phyloP scores from a whole-genome alignment of 2,113 vertebrate genomes.

The Crotalus helleri region DNA sequence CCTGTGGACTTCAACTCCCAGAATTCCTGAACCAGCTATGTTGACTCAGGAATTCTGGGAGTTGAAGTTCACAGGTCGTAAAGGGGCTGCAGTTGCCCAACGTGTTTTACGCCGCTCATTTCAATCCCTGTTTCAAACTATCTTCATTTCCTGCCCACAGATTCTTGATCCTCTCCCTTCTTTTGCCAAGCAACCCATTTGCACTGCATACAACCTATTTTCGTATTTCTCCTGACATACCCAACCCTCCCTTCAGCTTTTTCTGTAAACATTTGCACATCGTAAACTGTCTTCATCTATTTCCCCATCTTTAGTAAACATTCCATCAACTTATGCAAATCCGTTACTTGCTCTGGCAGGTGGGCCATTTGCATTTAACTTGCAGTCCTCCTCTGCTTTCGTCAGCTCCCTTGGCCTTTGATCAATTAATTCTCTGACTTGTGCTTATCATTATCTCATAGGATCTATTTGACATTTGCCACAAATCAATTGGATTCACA shows the following conservation, averaged over 20 bases:
- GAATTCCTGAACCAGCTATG: neutral
- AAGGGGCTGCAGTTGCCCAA: neutral
- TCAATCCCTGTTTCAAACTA: neutral
- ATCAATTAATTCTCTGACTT: neutral
- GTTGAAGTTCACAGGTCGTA: neutral
- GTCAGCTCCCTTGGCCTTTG: neutral
- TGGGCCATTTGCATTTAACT: neutral
- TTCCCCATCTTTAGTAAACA: neutral
- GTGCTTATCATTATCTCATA: neutral
- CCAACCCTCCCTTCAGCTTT: neutral
- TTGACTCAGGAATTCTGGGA: neutral
- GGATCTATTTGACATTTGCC: neutral
- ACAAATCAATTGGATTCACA: neutral
- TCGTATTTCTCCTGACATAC: neutral
- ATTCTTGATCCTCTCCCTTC: neutral
- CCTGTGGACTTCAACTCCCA: neutral
- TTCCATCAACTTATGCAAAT: neutral
- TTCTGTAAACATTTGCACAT: neutral
- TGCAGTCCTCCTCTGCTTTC: neutral
- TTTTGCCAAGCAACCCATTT: neutral
- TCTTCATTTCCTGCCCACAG: neutral
- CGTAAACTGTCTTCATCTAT: neutral
- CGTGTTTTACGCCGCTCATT: neutral
- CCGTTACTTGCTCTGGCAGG: neutral
- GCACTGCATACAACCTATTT: neutral